Base-by-base conservation (phyloP, 2,113 vertebrate species). In the Telmatochromis sp. region DNA sequence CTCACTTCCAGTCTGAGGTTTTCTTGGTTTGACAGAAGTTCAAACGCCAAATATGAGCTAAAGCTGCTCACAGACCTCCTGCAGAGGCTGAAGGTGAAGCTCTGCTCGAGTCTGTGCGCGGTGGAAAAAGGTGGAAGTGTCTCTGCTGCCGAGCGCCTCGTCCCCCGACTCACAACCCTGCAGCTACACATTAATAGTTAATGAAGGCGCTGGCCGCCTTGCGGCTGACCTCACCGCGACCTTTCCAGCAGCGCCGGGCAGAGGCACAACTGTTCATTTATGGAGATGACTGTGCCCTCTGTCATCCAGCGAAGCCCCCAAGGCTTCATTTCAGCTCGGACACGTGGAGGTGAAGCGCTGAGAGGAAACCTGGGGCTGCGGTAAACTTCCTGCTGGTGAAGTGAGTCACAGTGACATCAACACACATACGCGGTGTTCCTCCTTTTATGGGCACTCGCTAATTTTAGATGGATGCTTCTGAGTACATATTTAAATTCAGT, bases 341-440 rank as follows among this genome's bases (percentile, higher is more conserved):
- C 23, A 11, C 14, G 14, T 19, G 68, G 23, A 28, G 23, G 14
- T 50, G 71, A 75, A 7, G 23, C 71, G 9, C 42, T 75, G 71
- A 31, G 23, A 45, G 71, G 23, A 47, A 50, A 47, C 71, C 42
- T 47, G 71, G 71, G 71, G 9, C 37, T 73, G 68, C 0, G 68
- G 14, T 9, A 26, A 7, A 45, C 37, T 45, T 45, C 65, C 65
- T 73, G 65, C 65, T 73, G 65, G 21, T 73, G 37, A 73, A 73
- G 65, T 75, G 40, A 47, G 21, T 75, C 40, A 47, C 21, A 5
- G 14, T 0, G 9, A 28, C 0, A 45, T 73, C 13, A 4, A 45
- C 37, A 71, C 13, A 1, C 11, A 0, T 5, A 23, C 0, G 14
- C 1, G 14, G 3, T 5, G 2, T 0, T 28, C 14, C 71, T 75